Base-by-base conservation (phyloP, 2,888 invertebrate genomes). In the Camponotus fellah region DNA sequence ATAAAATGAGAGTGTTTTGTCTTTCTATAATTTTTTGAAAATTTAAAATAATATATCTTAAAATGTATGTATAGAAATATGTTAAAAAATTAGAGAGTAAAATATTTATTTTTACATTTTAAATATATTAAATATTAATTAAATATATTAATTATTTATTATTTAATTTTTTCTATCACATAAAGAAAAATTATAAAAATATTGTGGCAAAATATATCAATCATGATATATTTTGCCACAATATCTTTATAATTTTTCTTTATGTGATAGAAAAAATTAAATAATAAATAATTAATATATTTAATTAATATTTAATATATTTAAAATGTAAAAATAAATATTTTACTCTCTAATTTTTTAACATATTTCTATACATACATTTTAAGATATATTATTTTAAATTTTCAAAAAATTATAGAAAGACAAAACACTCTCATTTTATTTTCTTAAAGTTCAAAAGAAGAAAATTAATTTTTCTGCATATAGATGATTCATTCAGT, bases 401-500 rank as follows among this genome's bases (percentile, higher is more conserved):
- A n/a, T 71, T 9, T 60, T 5, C 40, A 37, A 69, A 37, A 69
- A 26, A n/a, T 40, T 12, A 34, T 3, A 17, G 8, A 46, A 4
- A 46, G 0, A 40, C 26, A 3, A 10, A 72, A 9, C 1, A 5
- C 8, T 46, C 34, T 37, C 12, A 14, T 58, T 49, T 12, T 43
- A 37, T 17, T 37, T 46, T 40, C 34, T 60, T 69, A 34, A 60
- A 60, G 3, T 71, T 26, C 46, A 71, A 46, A 10, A 14, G 10
- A 6, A 62, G 17, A 56, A 49, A n/a, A 71, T 80, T 60, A 46
- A 12, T 46, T 71, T 80, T 8, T 32, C 9, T 69, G 9, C 58
- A 77, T 21, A 68, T 1, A 43, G 40, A 83, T 87, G 69, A 89
- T 85, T 86, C 85, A 81, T 69, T 62, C 65, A 10, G 34, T 40